Evolutionary conservation across 2,113 vertebrate genomes (phyloP), one percentile per base, ranked within the genome.

Genomic region (Macrotis lagotis): DNA sequence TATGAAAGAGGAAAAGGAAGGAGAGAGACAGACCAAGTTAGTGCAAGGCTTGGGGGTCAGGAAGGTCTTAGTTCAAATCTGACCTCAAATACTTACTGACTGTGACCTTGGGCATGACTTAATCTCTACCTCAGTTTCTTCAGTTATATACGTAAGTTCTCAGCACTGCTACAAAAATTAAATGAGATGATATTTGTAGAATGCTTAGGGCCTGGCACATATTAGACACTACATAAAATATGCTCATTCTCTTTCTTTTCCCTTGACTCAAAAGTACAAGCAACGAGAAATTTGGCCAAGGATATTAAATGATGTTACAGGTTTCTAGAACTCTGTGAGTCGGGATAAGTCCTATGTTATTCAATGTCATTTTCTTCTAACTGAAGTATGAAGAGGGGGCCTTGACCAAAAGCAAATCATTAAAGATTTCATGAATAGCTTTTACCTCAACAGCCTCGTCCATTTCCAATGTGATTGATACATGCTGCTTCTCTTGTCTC

Each of bases 371-470:
- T 90, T 26, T 94, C 93, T 90, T 92, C 91, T 88, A 91, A 92
- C 96, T 93, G 92, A 97, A 55, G 24, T 90, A 92, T 94, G 50
- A 92, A 97, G 90, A 1, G 25, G 95, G 93, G 89, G 88, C 90
- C 37, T 95, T 94, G 48, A 94, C 59, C 93, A 94, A 94, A 90
- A 92, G 0, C 94, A 51, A 16, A 91, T 94, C 7, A 0, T 95
- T 96, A 88, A 93, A 31, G 96, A 93, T 91, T 91, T 92, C 44
- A 89, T 26, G 91, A 83, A 95, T 91, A 52, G 4, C 94, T 96
- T 95, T 96, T 95, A 92, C 96, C 92, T 66, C 55, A 25, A 90
- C 97, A 94, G 94, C 94, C 95, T 94, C 49, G 16, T 96, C 94
- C 91, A 92, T 91, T 90, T 96, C 93, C 97, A 95, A 97, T 97